phyloP scores from a whole-genome alignment of 2,797 vertebrate genomes.

The Setipinna tenuifilis region DNA sequence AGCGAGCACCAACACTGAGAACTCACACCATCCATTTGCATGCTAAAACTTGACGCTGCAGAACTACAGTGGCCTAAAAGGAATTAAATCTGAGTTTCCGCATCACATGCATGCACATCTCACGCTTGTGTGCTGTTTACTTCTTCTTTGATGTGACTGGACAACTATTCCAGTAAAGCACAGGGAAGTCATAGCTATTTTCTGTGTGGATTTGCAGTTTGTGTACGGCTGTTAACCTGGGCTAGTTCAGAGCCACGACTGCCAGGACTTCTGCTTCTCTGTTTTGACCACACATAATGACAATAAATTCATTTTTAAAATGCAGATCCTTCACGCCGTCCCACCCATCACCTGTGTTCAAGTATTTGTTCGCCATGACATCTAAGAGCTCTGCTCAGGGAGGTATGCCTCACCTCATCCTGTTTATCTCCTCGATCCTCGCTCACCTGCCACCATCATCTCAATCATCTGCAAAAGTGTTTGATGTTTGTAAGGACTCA shows the following conservation, averaged over 20 bases:
- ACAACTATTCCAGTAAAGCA: background rate
- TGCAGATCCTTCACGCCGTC: background rate
- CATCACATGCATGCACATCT: background rate
- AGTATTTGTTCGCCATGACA: background rate
- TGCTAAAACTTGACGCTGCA: background rate
- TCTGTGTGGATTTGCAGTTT: background rate
- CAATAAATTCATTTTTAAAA: background rate
- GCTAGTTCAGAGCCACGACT: background rate
- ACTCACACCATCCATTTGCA: background rate
- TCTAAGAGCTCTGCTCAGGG: background rate
- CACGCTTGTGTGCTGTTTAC: background rate
- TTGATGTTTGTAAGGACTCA: conserved; percentile 6
- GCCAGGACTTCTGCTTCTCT: background rate
- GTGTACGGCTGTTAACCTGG: background rate
- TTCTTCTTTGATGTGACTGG: background rate
- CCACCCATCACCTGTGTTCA: background rate
- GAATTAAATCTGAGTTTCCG: conserved; percentile 20
- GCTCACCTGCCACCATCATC: background rate
- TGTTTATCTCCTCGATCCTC: conserved; percentile 64
- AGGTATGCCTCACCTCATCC: conserved; percentile 58
- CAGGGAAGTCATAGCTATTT: background rate
- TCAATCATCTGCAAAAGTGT: too few species aligned
- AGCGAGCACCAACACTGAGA: background rate
- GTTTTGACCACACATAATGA: background rate
- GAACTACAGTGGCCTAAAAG: background rate